phyloP scores from a whole-genome alignment of 2,888 invertebrate species.

The Psylliodes chrysocephalus region DNA sequence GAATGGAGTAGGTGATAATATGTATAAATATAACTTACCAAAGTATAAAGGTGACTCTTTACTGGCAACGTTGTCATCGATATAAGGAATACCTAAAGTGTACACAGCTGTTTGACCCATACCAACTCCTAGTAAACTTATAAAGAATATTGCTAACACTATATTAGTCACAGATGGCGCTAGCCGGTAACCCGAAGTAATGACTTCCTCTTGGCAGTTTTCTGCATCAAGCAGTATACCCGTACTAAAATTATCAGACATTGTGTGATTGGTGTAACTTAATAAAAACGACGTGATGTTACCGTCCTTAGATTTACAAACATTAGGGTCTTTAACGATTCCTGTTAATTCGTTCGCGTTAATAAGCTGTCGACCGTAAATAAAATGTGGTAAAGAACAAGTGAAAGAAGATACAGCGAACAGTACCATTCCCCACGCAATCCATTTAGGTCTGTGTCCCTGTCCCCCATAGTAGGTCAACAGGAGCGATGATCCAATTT shows the following conservation, averaged over 20 bases:
- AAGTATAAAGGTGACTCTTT: constrained; percentile 92
- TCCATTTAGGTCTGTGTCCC: constrained; percentile 93
- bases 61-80: constrained; percentile 93
- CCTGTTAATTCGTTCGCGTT: constrained; percentile 66
- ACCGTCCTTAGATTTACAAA: constrained; percentile 55
- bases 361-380: constrained; percentile 81
- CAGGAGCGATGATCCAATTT: constrained; percentile 88
- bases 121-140: constrained; percentile 87
- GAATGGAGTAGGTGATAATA: not conserved
- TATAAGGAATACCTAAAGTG: constrained; percentile 92
- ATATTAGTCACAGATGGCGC: constrained; percentile 82
- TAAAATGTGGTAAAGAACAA: constrained; percentile 87
- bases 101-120: constrained; percentile 94
- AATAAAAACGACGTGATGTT: constrained; percentile 31
- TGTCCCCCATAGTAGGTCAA: constrained; percentile 91
- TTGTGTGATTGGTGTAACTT: constrained; percentile 18
- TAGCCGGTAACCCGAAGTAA: constrained; percentile 73
- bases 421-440: constrained; percentile 90
- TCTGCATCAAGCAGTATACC: constrained; percentile 8
- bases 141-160: constrained; percentile 88
- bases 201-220: constrained; percentile 62
- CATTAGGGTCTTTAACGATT: constrained; percentile 61
- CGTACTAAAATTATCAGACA: constrained; percentile 28
- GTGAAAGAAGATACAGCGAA: constrained; percentile 87
- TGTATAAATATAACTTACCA: constrained; percentile 68